Conservation (phyloP, 2,888 invertebrate species). For the Subacronicta megacephala region DNA sequence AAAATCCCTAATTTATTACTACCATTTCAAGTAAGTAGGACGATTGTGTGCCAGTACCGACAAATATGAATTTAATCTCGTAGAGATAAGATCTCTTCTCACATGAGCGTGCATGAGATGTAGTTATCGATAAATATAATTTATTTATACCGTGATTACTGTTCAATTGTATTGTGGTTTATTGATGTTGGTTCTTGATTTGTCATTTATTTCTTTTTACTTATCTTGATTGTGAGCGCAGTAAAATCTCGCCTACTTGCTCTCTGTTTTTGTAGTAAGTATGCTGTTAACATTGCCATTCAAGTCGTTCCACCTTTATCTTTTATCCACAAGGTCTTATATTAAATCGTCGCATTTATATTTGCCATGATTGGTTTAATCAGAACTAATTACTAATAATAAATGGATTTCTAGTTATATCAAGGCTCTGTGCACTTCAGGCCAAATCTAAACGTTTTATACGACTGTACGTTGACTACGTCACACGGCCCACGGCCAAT, state of each 20-base stretch:
- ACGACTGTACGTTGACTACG: conserved; percentile 18
- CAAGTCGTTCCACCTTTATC: conserved; percentile 36
- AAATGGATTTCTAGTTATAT: conserved; percentile 10
- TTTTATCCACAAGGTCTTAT: conserved; percentile 22
- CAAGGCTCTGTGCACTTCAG: conserved; percentile 12
- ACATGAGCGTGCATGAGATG: conserved; percentile 58
- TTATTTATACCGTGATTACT: conserved; percentile 59
- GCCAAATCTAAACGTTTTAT: conserved; percentile 14
- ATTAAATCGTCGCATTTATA: conserved; percentile 11
- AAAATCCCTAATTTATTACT: conserved; percentile 66
- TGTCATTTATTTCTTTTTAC: conserved; percentile 64
- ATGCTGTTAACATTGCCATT: conserved; percentile 48
- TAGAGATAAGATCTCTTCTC: conserved; percentile 70
- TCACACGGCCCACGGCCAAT: conserved; percentile 19
- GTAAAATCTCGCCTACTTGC: conserved; percentile 31
- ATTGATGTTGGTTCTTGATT: conserved; percentile 69
- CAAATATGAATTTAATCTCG: conserved; percentile 64
- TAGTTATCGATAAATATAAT: conserved; percentile 67
- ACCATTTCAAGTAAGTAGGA: conserved; percentile 67
- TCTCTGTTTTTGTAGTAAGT: conserved; percentile 45
- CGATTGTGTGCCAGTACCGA: conserved; percentile 65
- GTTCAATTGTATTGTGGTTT: conserved; percentile 72
- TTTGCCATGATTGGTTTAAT: conserved; percentile 13
- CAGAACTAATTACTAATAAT: conserved; percentile 7
- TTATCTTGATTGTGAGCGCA: conserved; percentile 24